Evolutionary conservation across 2,797 vertebrate genomes (phyloP).

Genomic region (Choloepus didactylus): DNA sequence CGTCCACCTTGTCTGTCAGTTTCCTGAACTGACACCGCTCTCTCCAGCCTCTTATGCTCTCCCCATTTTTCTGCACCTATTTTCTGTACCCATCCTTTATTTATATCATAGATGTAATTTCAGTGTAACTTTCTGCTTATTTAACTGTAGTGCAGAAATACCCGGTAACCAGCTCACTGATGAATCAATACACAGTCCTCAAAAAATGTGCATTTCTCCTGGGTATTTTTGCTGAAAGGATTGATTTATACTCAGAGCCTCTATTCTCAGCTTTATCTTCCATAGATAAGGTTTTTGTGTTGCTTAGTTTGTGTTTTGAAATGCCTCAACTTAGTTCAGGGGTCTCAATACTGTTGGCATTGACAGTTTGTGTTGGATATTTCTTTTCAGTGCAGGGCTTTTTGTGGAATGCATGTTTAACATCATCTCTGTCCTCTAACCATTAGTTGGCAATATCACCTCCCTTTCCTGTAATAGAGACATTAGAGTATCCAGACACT

Average conservation of each 20-base stretch:
- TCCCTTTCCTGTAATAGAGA: not conserved
- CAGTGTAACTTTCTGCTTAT: not conserved
- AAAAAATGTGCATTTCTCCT: not conserved
- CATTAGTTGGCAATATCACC: no score
- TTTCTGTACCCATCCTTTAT: not conserved
- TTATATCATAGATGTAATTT: no score
- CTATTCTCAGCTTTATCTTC: not conserved
- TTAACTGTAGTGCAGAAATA: not conserved
- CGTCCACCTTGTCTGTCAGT: not conserved
- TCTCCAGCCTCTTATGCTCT: not conserved
- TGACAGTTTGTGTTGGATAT: not conserved
- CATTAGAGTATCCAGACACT: not conserved
- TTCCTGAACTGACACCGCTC: not conserved
- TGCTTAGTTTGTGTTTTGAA: not conserved
- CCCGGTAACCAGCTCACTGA: not conserved
- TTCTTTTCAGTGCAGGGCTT: not conserved
- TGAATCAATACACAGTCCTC: not conserved
- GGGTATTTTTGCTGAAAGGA: not conserved
- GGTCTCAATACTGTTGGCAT: not conserved
- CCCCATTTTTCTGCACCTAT: not conserved
- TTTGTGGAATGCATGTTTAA: not conserved
- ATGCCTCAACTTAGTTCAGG: not conserved
- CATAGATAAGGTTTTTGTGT: not conserved
- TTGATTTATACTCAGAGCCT: not conserved
- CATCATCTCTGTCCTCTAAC: not conserved